These are phyloP conservation scores for Lasioglossum marginatum DNA, from an alignment of 2,888 invertebrate species.

Conservation along the genomic window DNA sequence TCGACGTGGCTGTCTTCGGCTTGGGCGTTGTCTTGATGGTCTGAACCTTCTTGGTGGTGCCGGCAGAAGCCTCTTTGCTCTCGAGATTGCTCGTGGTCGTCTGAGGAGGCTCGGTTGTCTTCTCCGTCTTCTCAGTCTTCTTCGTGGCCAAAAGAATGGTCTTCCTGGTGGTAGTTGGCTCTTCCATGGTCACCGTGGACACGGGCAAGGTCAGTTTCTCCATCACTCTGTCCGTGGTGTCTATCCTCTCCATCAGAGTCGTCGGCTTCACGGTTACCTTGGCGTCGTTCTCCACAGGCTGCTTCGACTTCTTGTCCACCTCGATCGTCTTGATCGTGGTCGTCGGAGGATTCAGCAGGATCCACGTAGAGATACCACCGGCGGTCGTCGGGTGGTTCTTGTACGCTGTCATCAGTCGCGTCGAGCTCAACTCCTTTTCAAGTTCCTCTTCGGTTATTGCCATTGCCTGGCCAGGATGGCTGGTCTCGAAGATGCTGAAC, in stretches of 20 bases:
- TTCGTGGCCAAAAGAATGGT: constrained; percentile 63
- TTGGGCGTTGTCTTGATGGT: constrained; percentile 54
- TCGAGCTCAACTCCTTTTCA: constrained; percentile 85
- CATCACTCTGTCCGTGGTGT: constrained; percentile 83
- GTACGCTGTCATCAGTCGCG: constrained; percentile 69
- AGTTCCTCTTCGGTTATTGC: constrained; percentile 88
- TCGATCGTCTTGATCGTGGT: constrained; percentile 74
- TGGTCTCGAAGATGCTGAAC: constrained; percentile 80
- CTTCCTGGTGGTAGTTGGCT: constrained; percentile 59
- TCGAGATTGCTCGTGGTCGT: constrained; percentile 29
- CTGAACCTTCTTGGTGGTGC: constrained; percentile 57
- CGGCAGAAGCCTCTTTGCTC: constrained; percentile 22
- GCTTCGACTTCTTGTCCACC: constrained; percentile 39
- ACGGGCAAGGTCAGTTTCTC: constrained; percentile 82
- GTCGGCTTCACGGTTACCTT: constrained; percentile 65
- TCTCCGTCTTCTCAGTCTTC: constrained; percentile 49
- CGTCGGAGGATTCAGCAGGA: constrained; percentile 87
- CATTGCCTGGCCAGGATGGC: constrained; percentile 89
- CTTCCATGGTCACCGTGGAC: constrained; percentile 81
- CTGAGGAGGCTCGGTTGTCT: constrained; percentile 28
- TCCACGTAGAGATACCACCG: constrained; percentile 92
- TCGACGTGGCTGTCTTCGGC: constrained; percentile 52
- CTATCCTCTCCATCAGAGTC: constrained; percentile 74
- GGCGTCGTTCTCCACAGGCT: constrained; percentile 59
- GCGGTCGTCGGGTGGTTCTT: constrained; percentile 86